Conservation (phyloP, 2,797 vertebrate species). For the Philypnodon macrostomus region DNA sequence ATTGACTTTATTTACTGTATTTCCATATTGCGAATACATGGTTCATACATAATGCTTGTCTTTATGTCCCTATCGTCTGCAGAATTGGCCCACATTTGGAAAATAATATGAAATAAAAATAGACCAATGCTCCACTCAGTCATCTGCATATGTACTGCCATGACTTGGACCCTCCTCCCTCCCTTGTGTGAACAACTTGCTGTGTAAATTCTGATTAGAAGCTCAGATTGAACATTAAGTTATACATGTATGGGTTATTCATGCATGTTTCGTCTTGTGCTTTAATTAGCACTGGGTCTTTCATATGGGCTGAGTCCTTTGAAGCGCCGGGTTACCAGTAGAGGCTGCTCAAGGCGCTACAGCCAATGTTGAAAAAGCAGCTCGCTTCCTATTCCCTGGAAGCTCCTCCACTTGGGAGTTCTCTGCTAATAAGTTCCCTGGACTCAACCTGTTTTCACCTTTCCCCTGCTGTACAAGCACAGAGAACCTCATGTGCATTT, state of each 20-base stretch:
- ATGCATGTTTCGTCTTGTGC: conserved; percentile 54
- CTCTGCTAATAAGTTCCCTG: conserved; percentile 68
- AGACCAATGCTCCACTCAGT: conserved; percentile 26
- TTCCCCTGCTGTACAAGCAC: conserved; percentile 46
- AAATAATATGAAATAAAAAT: conserved; percentile 27
- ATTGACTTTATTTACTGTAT: conserved; percentile 20
- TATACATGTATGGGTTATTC: conserved; percentile 49
- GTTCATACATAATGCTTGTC: conserved; percentile 37
- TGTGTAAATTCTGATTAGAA: conserved; percentile 26
- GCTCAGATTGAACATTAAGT: conserved; percentile 28
- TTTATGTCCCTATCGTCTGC: conserved; percentile 30
- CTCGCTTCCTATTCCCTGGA: conserved; percentile 42
- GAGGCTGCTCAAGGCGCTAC: conserved; percentile 69
- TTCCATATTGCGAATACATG: conserved; percentile 11
- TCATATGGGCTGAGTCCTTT: conserved; percentile 50
- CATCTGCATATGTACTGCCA: conserved; percentile 48
- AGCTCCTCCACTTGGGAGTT: conserved; percentile 56
- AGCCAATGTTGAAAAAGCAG: conserved; percentile 39
- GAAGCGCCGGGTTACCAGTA: conserved; percentile 64
- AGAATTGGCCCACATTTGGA: conserved; percentile 11
- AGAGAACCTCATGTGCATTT: conserved; percentile 41
- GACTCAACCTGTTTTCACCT: conserved; percentile 58
- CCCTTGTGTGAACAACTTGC: conserved; percentile 16
- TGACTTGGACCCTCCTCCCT: conserved; percentile 7
- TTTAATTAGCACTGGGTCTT: conserved; percentile 56